Percentiles rank a stretch among this genome's conserved stretches.
Evolutionary conservation across 2,797 vertebrate genomes (phyloP).

Genomic region (Siniperca obscura): DNA sequence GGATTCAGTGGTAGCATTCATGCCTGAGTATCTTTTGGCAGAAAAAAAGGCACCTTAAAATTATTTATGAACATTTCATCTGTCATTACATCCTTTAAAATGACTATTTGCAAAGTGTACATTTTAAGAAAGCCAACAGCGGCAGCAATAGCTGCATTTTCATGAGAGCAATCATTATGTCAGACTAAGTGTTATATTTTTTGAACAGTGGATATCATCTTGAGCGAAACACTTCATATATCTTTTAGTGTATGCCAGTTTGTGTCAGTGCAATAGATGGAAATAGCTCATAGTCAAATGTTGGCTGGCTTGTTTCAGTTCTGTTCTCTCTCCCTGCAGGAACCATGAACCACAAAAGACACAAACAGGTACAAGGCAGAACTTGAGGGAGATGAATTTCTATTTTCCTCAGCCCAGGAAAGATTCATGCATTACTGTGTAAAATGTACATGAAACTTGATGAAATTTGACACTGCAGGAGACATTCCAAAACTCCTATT

Average conservation of each 20-base stretch:
- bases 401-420: slow-evolving; percentile 44
- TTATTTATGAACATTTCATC: slow-evolving; percentile 12
- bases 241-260: slow-evolving; percentile 62
- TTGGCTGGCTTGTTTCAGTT: slow-evolving; percentile 63
- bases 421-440: slow-evolving; percentile 26
- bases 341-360: slow-evolving; percentile 52
- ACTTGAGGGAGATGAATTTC: slow-evolving; percentile 51
- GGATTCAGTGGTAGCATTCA: background rate
- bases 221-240: slow-evolving; percentile 58
- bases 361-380: slow-evolving; percentile 58
- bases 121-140: slow-evolving; percentile 25
- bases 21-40: background rate
- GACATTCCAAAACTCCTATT: slow-evolving; percentile 25
- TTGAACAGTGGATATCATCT: slow-evolving; percentile 46
- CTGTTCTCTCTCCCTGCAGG: slow-evolving; percentile 59
- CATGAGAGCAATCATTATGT: slow-evolving; percentile 47
- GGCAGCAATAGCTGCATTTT: slow-evolving; percentile 24
- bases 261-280: slow-evolving; percentile 67
- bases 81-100: slow-evolving; percentile 6
- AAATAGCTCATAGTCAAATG: slow-evolving; percentile 73
- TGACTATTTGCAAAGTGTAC: background rate
- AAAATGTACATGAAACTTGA: slow-evolving; percentile 53
- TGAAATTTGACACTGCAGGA: slow-evolving; percentile 47
- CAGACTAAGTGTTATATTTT: slow-evolving; percentile 32
- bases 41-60: slow-evolving; percentile 11